Conservation (phyloP, 1,140 invertebrate genomes). For the Homarus americanus region DNA sequence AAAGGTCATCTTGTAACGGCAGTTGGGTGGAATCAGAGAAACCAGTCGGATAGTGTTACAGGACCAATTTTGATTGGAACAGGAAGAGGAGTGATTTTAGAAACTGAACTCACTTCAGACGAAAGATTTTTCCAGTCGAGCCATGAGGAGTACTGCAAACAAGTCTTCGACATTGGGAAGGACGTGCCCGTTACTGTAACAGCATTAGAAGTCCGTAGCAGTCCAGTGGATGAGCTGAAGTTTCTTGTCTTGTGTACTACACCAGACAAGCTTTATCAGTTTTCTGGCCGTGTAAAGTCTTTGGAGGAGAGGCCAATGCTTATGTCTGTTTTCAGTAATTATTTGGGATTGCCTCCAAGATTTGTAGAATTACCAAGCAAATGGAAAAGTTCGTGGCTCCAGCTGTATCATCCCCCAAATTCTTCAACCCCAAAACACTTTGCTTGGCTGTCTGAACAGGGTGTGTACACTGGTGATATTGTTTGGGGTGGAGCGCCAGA, state of each 20-base stretch:
- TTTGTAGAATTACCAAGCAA: conserved; percentile 69
- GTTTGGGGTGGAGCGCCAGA: conserved; percentile 68
- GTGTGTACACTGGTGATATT: conserved; percentile 86
- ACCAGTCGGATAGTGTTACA: conserved; percentile 84
- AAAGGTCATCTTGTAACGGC: conserved; percentile 92
- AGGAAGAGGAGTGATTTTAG: conserved; percentile 93
- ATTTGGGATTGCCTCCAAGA: conserved; percentile 80
- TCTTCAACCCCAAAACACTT: conserved; percentile 87
- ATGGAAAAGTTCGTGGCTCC: conserved; percentile 87
- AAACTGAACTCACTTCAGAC: conserved; percentile 89
- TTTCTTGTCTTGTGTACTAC: conserved; percentile 88
- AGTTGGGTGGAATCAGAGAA: conserved; percentile 92
- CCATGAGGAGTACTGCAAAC: conserved; percentile 91
- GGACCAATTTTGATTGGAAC: conserved; percentile 93
- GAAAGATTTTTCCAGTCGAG: conserved; percentile 85
- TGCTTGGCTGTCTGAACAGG: conserved; percentile 90
- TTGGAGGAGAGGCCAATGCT: conserved; percentile 88
- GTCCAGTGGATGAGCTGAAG: conserved; percentile 83
- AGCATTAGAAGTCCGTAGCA: conserved; percentile 88
- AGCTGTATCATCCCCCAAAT: conserved; percentile 85
- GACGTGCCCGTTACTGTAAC: conserved; percentile 88
- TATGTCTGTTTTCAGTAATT: conserved; percentile 87
- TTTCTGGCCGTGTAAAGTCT: conserved; percentile 85
- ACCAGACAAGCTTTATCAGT: conserved; percentile 90
- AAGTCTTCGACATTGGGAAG: conserved; percentile 91